Percentiles rank a stretch among this genome's conserved stretches.
These are phyloP conservation scores for Diplazon laetatorius DNA, from an alignment of 2,888 invertebrate species.

Conservation along the genomic window DNA sequence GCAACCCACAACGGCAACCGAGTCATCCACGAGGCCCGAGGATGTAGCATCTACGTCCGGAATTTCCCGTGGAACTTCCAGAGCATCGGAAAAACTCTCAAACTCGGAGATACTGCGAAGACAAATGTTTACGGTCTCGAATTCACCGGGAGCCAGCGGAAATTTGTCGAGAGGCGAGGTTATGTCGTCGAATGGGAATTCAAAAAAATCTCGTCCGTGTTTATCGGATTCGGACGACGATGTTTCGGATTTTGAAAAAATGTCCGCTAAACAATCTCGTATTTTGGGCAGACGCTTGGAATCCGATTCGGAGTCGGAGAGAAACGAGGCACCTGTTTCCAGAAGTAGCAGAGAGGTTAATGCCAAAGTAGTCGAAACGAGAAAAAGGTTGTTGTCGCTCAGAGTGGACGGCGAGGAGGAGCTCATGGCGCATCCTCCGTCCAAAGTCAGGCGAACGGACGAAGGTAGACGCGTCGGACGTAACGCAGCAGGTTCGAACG, in stretches of 20 bases:
- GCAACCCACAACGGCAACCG: slow-evolving; percentile 37
- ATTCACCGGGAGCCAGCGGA: neutral
- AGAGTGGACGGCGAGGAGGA: slow-evolving; percentile 42
- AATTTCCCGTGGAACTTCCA: slow-evolving; percentile 33
- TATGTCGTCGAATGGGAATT: neutral
- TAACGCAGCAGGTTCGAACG: neutral
- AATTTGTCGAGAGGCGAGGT: neutral
- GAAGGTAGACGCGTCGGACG: slow-evolving; percentile 1
- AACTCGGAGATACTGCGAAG: slow-evolving; percentile 54
- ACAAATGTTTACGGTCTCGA: slow-evolving; percentile 26
- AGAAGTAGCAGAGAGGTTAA: neutral
- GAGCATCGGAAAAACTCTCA: slow-evolving; percentile 47
- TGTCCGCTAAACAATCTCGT: neutral
- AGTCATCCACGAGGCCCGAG: slow-evolving; percentile 29
- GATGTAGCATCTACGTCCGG: slow-evolving; percentile 13
- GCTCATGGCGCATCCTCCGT: neutral
- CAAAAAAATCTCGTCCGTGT: neutral
- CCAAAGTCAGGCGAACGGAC: slow-evolving; percentile 37
- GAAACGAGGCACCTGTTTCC: neutral
- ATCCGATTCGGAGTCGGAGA: neutral
- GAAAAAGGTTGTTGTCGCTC: slow-evolving; percentile 24
- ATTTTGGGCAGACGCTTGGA: neutral
- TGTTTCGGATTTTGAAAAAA: slow-evolving; percentile 1
- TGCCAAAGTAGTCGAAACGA: slow-evolving; percentile 20
- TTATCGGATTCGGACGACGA: slow-evolving; percentile 1